These are phyloP conservation scores for Ectemnius continuus DNA, from an alignment of 2,888 invertebrate species.

Conservation along the genomic window DNA sequence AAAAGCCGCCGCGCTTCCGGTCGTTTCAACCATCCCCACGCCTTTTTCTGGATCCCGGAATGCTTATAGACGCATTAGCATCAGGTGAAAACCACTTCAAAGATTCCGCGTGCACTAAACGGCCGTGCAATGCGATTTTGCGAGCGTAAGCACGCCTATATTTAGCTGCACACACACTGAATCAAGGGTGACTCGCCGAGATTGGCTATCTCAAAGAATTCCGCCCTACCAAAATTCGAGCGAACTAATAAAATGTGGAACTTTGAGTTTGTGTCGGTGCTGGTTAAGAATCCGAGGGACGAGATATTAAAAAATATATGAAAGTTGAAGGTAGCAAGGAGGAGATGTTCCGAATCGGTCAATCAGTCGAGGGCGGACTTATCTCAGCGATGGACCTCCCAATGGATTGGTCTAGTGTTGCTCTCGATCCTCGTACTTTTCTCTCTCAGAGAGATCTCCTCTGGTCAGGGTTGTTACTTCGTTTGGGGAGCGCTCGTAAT, in stretches of 20 bases:
- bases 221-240: too few species aligned
- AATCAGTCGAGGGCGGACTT: constrained; percentile 1
- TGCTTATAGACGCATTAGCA: constrained; percentile 66
- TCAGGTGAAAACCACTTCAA: constrained; percentile 68
- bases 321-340: too few species aligned
- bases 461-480: constrained; percentile 59
- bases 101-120: constrained; percentile 36
- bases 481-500: constrained; percentile 77
- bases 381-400: constrained; percentile 27
- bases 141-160: background rate
- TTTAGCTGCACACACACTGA: background rate
- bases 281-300: too few species aligned
- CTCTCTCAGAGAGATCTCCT: too few species aligned
- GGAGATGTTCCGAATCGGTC: too few species aligned
- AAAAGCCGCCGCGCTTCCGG: constrained; percentile 63
- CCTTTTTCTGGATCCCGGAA: constrained; percentile 28
- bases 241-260: too few species aligned
- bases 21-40: constrained; percentile 61
- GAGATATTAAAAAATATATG: too few species aligned
- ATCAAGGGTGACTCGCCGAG: too few species aligned
- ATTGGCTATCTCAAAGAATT: too few species aligned
- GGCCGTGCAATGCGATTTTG: constrained; percentile 16
- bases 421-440: too few species aligned
- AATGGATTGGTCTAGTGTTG: constrained; percentile 3
- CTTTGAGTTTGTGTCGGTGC: too few species aligned